Evolutionary conservation across 1,140 invertebrate genomes (phyloP), one percentile per base, ranked within the genome.

Genomic region (Pseudomyrmex pallidus): DNA sequence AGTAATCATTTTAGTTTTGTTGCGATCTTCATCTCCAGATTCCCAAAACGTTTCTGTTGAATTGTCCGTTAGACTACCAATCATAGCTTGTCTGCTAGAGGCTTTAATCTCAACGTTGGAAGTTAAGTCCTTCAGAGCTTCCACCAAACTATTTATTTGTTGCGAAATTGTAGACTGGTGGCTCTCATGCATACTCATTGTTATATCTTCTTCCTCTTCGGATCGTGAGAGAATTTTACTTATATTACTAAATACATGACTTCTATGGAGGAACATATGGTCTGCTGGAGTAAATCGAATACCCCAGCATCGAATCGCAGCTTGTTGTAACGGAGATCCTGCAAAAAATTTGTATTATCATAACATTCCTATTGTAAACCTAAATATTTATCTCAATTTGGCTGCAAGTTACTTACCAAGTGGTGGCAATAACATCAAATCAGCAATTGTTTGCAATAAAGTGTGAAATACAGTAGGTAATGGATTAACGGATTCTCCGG

Each of bases 11-110:
- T 99, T 99, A 1, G 97, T 96, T 93, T 98, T 98, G 91, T 98
- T 98, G 72, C 97, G 94, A 93, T 99, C 98, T 91, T 99, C 99
- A 89, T 99, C 99, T 2, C 98, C 98, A 82, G 98, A 99, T 94
- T 99, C 99, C 99, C 99, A 99, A 93, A 99, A 99, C 0, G 99
- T 99, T 94, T 99, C 99, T 0, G 98, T 99, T 1, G 98, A 98
- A 88, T 97, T 97, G 93, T 99, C 99, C 0, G 96, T 98, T 8
- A 99, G 95, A 91, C 98, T 98, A 2, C 96, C 97, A 22, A 98
- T 96, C 98, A 99, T 99, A 2, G 98, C 98, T 89, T 97, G 97
- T 1, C 98, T 95, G 87, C 98, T 99, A 0, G 98, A 99, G 0
- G 98, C 97, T 85, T 97, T 97, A 2, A 99, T 96, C 72, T 98